Conservation (phyloP, 2,113 vertebrate species). For the Chunga burmeisteri region DNA sequence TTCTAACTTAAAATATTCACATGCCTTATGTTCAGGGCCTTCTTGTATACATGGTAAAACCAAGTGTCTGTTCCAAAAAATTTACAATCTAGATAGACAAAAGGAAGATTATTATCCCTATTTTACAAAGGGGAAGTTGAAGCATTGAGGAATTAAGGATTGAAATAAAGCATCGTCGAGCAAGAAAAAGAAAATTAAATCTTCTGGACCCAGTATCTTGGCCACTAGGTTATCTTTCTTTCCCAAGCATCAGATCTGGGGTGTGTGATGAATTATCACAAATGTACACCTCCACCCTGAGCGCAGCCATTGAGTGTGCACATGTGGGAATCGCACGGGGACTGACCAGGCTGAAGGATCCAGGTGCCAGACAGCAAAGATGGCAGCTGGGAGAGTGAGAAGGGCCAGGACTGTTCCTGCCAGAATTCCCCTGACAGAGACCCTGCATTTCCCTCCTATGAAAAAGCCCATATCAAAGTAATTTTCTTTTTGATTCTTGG, state of each 20-base stretch:
- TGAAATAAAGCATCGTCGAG: background rate
- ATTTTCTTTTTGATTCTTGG: background rate
- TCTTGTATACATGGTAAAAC: background rate
- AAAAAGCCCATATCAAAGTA: background rate
- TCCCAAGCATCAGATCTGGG: background rate
- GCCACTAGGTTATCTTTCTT: background rate
- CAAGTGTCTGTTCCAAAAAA: background rate
- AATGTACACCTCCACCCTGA: fast-evolving
- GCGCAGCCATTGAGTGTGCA: background rate
- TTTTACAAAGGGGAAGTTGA: background rate
- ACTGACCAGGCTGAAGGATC: background rate
- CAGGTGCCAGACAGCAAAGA: no score
- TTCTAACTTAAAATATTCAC: background rate
- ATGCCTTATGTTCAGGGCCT: background rate
- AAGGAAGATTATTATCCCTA: background rate
- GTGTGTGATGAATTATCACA: background rate
- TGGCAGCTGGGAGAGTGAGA: background rate
- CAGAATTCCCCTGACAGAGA: background rate
- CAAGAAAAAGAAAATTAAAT: background rate
- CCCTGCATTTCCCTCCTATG: background rate
- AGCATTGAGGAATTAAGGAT: background rate
- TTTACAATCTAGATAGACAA: background rate
- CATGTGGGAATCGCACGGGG: background rate
- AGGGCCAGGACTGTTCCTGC: background rate
- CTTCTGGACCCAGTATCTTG: background rate